These are phyloP conservation scores for Cyaniris semiargus DNA, from an alignment of 2,888 invertebrate genomes.

Conservation along the genomic window DNA sequence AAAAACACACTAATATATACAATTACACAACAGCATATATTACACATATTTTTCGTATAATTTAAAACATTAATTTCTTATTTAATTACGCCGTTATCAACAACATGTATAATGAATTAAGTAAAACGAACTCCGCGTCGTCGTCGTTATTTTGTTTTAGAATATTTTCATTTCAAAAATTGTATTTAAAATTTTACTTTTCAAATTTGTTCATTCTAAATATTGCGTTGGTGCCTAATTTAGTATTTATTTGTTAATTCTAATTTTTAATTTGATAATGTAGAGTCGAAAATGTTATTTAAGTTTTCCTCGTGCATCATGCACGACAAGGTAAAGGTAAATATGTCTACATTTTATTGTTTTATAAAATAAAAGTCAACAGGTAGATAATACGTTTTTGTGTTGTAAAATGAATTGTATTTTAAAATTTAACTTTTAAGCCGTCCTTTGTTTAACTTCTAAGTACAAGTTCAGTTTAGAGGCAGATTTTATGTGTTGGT, in stretches of 20 bases:
- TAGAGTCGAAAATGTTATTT: background rate
- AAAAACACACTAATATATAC: background rate
- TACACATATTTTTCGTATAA: background rate
- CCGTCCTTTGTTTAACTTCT: conserved; percentile 28
- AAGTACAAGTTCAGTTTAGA: conserved; percentile 32
- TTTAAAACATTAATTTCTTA: conserved; percentile 16
- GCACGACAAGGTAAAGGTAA: background rate
- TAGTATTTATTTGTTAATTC: background rate
- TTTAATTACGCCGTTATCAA: conserved; percentile 11
- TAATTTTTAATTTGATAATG: conserved; percentile 5
- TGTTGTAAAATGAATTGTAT: background rate
- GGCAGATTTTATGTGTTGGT: background rate
- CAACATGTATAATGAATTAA: conserved; percentile 13
- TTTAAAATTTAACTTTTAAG: background rate
- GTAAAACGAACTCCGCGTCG: background rate
- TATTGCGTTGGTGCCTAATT: background rate
- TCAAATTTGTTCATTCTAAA: background rate
- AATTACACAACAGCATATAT: background rate
- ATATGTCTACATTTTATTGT: background rate
- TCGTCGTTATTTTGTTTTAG: background rate
- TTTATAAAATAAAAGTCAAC: background rate
- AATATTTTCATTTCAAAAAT: background rate
- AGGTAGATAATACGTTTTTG: conserved; percentile 5
- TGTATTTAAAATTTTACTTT: background rate
- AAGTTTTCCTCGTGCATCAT: background rate